Percentiles rank a stretch among this genome's conserved stretches.
These are phyloP conservation scores for Macrotrachela quadricornifera DNA, from an alignment of 1,140 invertebrate genomes.

Conservation along the genomic window DNA sequence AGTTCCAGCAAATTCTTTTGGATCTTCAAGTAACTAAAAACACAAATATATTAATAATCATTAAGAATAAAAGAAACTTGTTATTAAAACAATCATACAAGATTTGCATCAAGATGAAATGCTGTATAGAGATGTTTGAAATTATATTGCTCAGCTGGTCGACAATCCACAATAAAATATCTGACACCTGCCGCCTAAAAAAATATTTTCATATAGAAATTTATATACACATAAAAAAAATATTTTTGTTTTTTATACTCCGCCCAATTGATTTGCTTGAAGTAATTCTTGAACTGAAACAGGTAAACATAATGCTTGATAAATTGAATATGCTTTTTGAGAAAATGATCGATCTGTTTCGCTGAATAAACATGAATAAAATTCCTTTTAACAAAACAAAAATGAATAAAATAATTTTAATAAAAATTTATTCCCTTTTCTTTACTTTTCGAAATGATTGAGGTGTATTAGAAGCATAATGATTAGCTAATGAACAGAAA, in stretches of 20 bases:
- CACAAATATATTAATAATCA: neutral
- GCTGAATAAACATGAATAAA: no score
- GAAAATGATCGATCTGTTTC: conserved; percentile 8
- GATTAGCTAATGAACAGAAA: conserved; percentile 80
- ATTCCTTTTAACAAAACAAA: no score
- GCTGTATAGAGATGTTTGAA: conserved; percentile 81
- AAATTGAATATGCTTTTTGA: conserved; percentile 32
- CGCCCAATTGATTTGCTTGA: conserved; percentile 19
- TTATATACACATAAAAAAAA: no score
- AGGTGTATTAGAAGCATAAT: conserved; percentile 74
- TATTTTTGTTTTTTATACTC: neutral
- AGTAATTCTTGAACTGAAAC: conserved; percentile 46
- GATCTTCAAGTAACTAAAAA: conserved; percentile 69
- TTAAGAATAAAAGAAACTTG: neutral
- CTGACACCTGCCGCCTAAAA: conserved; percentile 33
- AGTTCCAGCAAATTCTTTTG: conserved; percentile 71
- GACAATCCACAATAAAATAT: conserved; percentile 89
- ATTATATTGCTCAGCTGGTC: conserved; percentile 87
- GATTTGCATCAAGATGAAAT: conserved; percentile 85
- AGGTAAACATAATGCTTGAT: conserved; percentile 72
- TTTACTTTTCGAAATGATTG: conserved; percentile 57
- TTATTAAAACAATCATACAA: conserved; percentile 35
- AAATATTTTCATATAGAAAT: no score
- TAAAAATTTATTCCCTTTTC: no score
- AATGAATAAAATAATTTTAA: no score